Conservation (phyloP, 2,888 invertebrate genomes). For the Morpho deidamia region DNA sequence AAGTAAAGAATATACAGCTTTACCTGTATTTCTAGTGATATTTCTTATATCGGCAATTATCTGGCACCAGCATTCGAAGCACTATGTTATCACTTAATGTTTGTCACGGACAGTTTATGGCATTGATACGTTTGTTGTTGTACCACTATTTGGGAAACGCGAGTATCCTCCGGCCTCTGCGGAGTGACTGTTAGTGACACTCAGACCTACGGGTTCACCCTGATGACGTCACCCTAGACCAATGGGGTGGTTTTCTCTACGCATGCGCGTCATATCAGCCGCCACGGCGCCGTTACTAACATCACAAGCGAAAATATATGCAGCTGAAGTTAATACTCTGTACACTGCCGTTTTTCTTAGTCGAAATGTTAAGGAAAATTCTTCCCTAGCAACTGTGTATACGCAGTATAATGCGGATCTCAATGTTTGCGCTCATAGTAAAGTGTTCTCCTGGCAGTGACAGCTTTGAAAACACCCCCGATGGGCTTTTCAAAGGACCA, state of each 20-base stretch:
- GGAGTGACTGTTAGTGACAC: constrained; percentile 75
- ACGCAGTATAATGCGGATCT: constrained; percentile 33
- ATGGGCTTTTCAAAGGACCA: constrained; percentile 73
- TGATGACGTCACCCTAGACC: constrained; percentile 75
- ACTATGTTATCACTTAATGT: constrained; percentile 28
- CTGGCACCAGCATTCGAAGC: constrained; percentile 10
- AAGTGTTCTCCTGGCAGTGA: constrained; percentile 67
- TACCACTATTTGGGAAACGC: constrained; percentile 42
- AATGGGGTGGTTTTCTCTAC: constrained; percentile 62
- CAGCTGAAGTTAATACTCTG: constrained; percentile 30
- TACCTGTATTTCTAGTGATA: constrained; percentile 16
- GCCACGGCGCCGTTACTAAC: constrained; percentile 60
- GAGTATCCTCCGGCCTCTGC: constrained; percentile 52
- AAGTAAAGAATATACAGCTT: constrained; percentile 17
- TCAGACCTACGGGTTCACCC: constrained; percentile 70
- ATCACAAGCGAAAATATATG: constrained; percentile 35
- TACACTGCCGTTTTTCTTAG: constrained; percentile 55
- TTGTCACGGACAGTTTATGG: constrained; percentile 26
- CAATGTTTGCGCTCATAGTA: constrained; percentile 51
- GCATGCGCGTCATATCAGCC: constrained; percentile 69
- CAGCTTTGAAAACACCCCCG: constrained; percentile 70
- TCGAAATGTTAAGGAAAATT: constrained; percentile 29
- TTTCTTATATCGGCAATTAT: constrained; percentile 1
- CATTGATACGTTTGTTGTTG: constrained; percentile 58
- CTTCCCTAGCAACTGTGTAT: constrained; percentile 42